Conservation (phyloP, 2,888 invertebrate genomes). For the Germaria angustata region DNA sequence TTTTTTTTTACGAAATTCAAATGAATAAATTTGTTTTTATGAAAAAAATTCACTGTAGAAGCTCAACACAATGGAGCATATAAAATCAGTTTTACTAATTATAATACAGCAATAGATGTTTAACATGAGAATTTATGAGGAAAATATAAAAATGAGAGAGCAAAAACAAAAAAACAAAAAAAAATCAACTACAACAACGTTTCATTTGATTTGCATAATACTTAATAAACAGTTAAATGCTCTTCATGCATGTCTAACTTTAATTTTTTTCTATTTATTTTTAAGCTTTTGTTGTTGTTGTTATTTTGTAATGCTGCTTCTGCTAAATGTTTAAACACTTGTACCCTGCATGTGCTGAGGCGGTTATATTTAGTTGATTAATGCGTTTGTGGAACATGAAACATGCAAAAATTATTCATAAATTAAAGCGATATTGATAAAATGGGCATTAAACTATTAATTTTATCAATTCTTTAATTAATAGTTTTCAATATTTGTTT, state of each 20-base stretch:
- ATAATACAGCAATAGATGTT: conserved; percentile 44
- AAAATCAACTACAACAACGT: conserved; percentile 7
- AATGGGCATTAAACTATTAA: too few species aligned
- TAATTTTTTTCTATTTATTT: conserved; percentile 20
- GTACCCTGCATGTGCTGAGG: neutral
- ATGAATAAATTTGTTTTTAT: conserved; percentile 4
- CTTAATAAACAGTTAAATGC: conserved; percentile 65
- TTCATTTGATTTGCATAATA: conserved; percentile 64
- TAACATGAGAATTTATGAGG: conserved; percentile 20
- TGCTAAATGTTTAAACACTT: conserved; percentile 6
- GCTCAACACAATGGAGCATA: neutral
- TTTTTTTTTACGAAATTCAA: conserved; percentile 7
- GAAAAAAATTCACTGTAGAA: neutral
- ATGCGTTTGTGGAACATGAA: neutral
- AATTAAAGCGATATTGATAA: too few species aligned
- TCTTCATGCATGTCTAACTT: conserved; percentile 65
- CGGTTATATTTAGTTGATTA: conserved; percentile 1
- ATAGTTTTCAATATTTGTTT: too few species aligned
- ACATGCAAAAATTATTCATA: too few species aligned
- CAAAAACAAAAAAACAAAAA: neutral
- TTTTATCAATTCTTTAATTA: too few species aligned
- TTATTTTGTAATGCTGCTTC: neutral
- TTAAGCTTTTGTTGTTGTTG: neutral
- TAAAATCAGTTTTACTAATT: conserved; percentile 28
- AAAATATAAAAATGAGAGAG: neutral